phyloP scores from a whole-genome alignment of 1,140 invertebrate species.

The Zaprionus nigranus region DNA sequence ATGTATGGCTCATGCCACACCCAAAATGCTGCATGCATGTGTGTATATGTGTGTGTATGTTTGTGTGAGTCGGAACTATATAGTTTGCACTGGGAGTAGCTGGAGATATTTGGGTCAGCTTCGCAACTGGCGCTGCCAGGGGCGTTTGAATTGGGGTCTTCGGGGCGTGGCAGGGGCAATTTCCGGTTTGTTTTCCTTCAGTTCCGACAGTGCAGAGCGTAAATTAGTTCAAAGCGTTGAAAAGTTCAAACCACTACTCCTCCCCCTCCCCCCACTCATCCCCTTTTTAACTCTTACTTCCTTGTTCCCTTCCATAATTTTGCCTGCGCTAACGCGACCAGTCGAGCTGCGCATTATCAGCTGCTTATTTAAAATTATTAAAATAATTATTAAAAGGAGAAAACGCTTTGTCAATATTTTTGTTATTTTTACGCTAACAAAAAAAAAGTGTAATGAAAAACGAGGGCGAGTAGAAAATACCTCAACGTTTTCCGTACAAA shows the following conservation, averaged over 20 bases:
- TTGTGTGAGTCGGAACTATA: slow-evolving; percentile 22
- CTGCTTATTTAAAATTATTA: slow-evolving; percentile 74
- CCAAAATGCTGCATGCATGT: slow-evolving; percentile 2
- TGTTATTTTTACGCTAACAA: slow-evolving; percentile 23
- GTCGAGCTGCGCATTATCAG: slow-evolving; percentile 52
- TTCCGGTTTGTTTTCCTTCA: slow-evolving; percentile 75
- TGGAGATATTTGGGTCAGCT: slow-evolving; percentile 67
- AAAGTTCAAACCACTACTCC: slow-evolving; percentile 28
- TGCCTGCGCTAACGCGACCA: not conserved
- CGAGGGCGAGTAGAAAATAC: slow-evolving; percentile 9
- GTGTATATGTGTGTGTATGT: slow-evolving; percentile 22
- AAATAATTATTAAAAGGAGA: slow-evolving; percentile 64
- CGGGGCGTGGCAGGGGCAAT: slow-evolving; percentile 65
- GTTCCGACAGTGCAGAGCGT: slow-evolving; percentile 69
- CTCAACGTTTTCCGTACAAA: slow-evolving; percentile 27
- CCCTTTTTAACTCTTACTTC: not conserved
- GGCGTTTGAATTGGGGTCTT: not conserved
- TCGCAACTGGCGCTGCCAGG: slow-evolving; percentile 42
- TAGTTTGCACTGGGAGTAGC: slow-evolving; percentile 14
- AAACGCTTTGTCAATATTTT: slow-evolving; percentile 67
- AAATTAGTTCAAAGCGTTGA: slow-evolving; percentile 76
- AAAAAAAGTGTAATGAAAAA: slow-evolving; percentile 35
- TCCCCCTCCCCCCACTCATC: not conserved
- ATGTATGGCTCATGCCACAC: slow-evolving; percentile 22
- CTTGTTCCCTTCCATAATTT: too few relatives aligned